Conservation (phyloP, 1,140 invertebrate species). For the Drosophila athabasca region DNA sequence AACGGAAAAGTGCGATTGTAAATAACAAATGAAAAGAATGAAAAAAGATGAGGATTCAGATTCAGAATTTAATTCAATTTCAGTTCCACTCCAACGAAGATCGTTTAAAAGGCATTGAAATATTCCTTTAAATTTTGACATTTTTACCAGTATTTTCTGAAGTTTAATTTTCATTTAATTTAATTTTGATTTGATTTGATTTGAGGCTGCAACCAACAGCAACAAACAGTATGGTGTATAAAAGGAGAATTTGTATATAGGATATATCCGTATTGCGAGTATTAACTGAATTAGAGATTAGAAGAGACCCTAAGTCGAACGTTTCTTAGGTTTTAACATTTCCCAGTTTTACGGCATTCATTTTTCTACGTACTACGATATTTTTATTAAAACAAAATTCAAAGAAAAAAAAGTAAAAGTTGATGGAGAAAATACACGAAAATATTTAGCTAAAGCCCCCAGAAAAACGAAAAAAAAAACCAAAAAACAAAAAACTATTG, state of each 20-base stretch:
- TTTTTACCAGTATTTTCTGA: conserved; percentile 18
- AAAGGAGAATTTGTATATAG: conserved; percentile 46
- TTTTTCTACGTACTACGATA: conserved; percentile 26
- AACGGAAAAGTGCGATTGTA: conserved; percentile 38
- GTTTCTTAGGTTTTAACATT: conserved; percentile 21
- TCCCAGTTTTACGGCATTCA: conserved; percentile 27
- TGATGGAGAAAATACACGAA: conserved; percentile 13
- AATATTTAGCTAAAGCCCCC: conserved; percentile 29
- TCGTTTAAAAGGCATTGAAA: conserved; percentile 41
- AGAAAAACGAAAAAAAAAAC: conserved; percentile 23
- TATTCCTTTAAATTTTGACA: conserved; percentile 4
- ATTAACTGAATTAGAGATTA: conserved; percentile 30
- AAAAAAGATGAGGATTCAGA: conserved; percentile 25
- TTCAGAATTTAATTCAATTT: conserved; percentile 34
- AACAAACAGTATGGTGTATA: conserved; percentile 51
- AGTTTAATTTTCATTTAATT: conserved; percentile 11
- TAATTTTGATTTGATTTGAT: neutral
- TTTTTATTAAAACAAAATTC: conserved; percentile 4
- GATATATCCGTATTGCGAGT: conserved; percentile 8
- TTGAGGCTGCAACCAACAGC: conserved; percentile 17
- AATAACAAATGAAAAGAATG: conserved; percentile 40
- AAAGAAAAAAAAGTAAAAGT: conserved; percentile 29
- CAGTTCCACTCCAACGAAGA: conserved; percentile 49
- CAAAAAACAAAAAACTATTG: conserved; percentile 58
- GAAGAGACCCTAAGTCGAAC: neutral